phyloP scores from a whole-genome alignment of 2,888 invertebrate genomes.

The Marasmarcha lunaedactyla region DNA sequence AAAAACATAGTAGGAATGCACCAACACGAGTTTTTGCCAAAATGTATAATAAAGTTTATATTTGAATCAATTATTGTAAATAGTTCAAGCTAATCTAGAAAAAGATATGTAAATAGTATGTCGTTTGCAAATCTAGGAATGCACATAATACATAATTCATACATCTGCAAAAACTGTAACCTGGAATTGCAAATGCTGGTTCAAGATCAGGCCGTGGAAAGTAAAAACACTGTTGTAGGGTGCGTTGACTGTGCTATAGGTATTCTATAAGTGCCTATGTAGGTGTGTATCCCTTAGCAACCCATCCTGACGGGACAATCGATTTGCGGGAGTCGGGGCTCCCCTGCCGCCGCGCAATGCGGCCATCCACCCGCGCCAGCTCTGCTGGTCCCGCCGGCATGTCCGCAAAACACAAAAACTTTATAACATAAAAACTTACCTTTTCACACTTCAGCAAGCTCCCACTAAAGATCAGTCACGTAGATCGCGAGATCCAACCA shows the following conservation, averaged over 20 bases:
- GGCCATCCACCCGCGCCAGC: conserved; percentile 29
- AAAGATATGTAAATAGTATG: no score
- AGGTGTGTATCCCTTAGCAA: conserved; percentile 21
- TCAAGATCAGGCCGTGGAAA: no score
- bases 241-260: conserved; percentile 22
- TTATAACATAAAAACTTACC: conserved; percentile 52
- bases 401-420: conserved; percentile 14
- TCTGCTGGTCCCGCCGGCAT: conserved; percentile 21
- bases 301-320: conserved; percentile 42
- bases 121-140: no score
- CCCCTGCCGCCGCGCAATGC: conserved; percentile 35
- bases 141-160: no score
- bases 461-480: conserved; percentile 51
- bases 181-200: no score
- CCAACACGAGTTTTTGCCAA: no score
- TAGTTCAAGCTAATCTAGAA: no score
- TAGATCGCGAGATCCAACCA: conserved; percentile 54
- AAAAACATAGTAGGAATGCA: no score
- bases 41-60: no score
- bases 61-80: no score
- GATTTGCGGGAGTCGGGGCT: conserved; percentile 45
- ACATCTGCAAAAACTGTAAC: no score
- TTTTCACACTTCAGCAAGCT: conserved; percentile 54
- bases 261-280: conserved; percentile 10
- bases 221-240: no score